phyloP scores from a whole-genome alignment of 2,113 vertebrate species.

The Corythoichthys intestinalis region DNA sequence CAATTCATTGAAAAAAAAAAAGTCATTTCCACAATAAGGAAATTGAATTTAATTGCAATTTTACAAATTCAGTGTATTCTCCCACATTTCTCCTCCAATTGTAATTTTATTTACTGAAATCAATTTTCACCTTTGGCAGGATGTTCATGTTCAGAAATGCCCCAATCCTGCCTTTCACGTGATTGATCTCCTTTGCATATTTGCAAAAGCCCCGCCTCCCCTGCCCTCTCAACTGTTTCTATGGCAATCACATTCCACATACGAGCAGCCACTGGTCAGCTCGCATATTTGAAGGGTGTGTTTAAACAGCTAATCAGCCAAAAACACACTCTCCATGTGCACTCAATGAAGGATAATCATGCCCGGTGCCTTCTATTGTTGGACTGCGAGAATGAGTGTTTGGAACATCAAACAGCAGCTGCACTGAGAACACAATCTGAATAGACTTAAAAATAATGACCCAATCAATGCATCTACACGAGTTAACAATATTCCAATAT shows the following conservation, averaged over 20 bases:
- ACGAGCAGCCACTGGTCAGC: conserved; percentile 34
- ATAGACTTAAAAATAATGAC: conserved; percentile 3
- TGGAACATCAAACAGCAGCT: conserved; percentile 12
- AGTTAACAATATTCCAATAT: background rate
- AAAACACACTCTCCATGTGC: conserved; percentile 6
- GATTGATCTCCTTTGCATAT: conserved; percentile 42
- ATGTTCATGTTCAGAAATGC: background rate
- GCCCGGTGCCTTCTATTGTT: conserved; percentile 10
- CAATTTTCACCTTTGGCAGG: too few species aligned
- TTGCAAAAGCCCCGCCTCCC: conserved; percentile 39
- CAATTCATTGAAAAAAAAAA: too few species aligned
- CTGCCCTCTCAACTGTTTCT: conserved; percentile 60
- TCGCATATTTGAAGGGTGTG: conserved; percentile 28
- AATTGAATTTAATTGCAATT: too few species aligned
- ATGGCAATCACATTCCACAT: conserved; percentile 63
- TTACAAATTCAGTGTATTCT: too few species aligned
- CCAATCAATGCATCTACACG: background rate
- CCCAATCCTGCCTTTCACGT: conserved; percentile 28
- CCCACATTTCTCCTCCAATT: background rate
- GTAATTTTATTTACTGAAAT: background rate
- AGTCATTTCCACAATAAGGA: too few species aligned
- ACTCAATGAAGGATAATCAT: conserved; percentile 10
- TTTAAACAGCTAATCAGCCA: conserved; percentile 13
- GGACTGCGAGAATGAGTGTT: background rate
- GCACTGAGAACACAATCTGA: conserved; percentile 9